Evolutionary conservation across 2,888 invertebrate species (phyloP).

Genomic region (Villa cingulata): DNA sequence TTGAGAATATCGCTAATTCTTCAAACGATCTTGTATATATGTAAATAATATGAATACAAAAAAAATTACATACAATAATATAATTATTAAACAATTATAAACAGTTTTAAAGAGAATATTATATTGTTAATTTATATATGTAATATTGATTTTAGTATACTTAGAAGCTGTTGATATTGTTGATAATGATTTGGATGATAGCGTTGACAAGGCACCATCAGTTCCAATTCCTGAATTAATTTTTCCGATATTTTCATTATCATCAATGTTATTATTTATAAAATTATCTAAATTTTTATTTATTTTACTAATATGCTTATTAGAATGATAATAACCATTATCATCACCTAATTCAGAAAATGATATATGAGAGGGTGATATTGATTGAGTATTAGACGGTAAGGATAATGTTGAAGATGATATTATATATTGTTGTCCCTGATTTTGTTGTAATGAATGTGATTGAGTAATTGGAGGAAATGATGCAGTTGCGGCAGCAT

Average conservation of each 20-base stretch:
- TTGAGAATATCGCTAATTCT: conserved; percentile 63
- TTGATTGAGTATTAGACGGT: too few species aligned
- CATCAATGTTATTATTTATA: not conserved
- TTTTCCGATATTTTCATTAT: not conserved
- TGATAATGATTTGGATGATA: conserved; percentile 4
- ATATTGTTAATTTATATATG: too few species aligned
- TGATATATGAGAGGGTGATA: not conserved
- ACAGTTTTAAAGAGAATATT: too few species aligned
- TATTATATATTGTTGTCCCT: conserved; percentile 4
- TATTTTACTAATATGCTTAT: too few species aligned
- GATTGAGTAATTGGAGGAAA: conserved; percentile 37
- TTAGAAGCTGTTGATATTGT: conserved; percentile 11
- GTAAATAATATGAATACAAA: too few species aligned
- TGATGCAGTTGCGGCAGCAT: conserved; percentile 53
- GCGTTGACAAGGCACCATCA: not conserved
- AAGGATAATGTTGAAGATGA: conserved; percentile 1
- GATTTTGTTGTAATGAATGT: conserved; percentile 1
- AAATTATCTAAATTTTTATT: too few species aligned
- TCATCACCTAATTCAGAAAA: not conserved
- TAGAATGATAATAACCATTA: too few species aligned
- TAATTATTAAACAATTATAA: too few species aligned
- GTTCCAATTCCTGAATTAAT: not conserved
- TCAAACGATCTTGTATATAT: conserved; percentile 73
- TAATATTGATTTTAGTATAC: conserved; percentile 1
- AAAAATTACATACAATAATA: too few species aligned